phyloP scores from a whole-genome alignment of 2,888 invertebrate genomes.

The Lycaena phlaeas region DNA sequence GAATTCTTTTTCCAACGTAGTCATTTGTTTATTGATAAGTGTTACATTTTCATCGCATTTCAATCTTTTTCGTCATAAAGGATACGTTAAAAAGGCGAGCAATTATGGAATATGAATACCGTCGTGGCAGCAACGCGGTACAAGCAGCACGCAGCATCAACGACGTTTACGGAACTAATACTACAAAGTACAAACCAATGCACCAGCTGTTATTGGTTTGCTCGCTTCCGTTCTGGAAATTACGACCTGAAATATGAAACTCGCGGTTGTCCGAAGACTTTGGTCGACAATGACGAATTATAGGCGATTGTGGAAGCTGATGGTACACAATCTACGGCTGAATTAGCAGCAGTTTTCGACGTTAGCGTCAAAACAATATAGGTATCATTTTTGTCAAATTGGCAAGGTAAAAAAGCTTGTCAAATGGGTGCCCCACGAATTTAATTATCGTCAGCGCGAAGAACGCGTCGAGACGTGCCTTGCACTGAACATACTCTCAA shows the following conservation, averaged over 20 bases:
- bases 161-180: neutral
- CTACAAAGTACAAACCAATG: no score
- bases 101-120: no score
- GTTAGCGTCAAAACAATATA: neutral
- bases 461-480: slow-evolving; percentile 2
- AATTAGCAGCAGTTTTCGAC: neutral
- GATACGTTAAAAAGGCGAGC: no score
- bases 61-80: no score
- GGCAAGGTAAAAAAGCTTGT: neutral
- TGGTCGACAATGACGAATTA: neutral
- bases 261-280: neutral
- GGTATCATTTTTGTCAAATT: neutral
- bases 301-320: neutral
- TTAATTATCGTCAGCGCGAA: slow-evolving; percentile 1
- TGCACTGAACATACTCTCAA: slow-evolving; percentile 13
- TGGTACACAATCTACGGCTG: neutral
- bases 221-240: neutral
- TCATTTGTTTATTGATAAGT: no score
- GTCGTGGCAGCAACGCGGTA: no score
- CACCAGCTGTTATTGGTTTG: neutral
- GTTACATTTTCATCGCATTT: no score
- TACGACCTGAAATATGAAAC: neutral
- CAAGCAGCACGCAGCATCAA: neutral
- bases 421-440: neutral
- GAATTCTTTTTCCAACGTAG: neutral